Conservation (phyloP, 2,113 vertebrate species). For the Myanophis thanlyinensis region DNA sequence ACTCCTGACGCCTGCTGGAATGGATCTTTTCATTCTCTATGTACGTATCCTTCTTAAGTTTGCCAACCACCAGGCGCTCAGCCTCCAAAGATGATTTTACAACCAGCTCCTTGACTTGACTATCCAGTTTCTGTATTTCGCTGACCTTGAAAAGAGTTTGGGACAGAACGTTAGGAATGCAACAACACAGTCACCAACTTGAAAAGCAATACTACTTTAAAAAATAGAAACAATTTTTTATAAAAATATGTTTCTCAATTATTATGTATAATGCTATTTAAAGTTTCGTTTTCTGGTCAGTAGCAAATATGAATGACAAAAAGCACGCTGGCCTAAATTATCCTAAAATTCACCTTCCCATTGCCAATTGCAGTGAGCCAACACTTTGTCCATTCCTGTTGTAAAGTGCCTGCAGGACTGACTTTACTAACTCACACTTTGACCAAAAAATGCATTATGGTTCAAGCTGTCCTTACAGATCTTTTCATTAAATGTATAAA, state of each 20-base stretch:
- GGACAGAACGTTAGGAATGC: conserved; percentile 1
- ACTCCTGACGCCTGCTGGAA: conserved; percentile 86
- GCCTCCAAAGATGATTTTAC: conserved; percentile 89
- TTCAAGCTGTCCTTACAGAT: background rate
- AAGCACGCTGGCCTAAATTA: background rate
- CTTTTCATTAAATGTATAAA: background rate
- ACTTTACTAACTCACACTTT: background rate
- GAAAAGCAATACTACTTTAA: background rate
- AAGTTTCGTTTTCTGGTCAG: background rate
- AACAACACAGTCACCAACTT: background rate
- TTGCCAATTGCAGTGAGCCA: background rate
- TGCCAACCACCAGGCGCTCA: conserved; percentile 91
- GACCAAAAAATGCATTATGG: background rate
- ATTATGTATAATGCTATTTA: background rate
- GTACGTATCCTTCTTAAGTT: conserved; percentile 96
- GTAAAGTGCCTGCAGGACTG: background rate
- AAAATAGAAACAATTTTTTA: background rate
- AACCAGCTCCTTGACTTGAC: conserved; percentile 94
- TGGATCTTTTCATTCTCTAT: conserved; percentile 90
- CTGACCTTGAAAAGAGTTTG: conserved; percentile 67
- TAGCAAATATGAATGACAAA: background rate
- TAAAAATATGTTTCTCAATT: background rate
- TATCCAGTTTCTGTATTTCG: conserved; percentile 94
- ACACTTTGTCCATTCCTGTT: background rate
- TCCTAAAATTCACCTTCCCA: background rate